Evolutionary conservation across 35 echinoderm and acorn worm genomes (phyloP), one percentile per base, ranked within the genome.

Genomic region (Anneissia japonica): DNA sequence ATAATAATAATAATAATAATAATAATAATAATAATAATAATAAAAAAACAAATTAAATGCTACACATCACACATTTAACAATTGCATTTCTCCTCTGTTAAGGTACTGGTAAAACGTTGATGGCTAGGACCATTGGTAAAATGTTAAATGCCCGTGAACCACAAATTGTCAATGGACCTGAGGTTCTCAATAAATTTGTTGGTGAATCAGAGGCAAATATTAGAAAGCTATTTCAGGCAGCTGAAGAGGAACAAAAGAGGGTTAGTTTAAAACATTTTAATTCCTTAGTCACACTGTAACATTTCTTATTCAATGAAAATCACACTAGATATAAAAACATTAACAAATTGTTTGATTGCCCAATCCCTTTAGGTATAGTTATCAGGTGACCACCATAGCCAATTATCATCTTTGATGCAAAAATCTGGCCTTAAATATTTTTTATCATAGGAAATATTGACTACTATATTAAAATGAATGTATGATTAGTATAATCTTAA

Each of bases 181-280:
- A 99, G 79, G 93, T 99, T 34, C 92, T 99, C 16, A 99, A 99
- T 75, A 99, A 99, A 79, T 99, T 91, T 89, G 96, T 99, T 31
- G 96, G 96, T 31, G 96, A 99, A 84, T 99, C 96, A 6, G 92
- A 99, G 35, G 92, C 96, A 31, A 99, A 99, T 79, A 94, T 99
- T 79, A 88, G 96, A 34, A 99, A 99, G 46, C 86, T 99, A 37
- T 99, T 99, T 87, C 83, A 82, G 29, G 92, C 92, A 83, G 96
- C 96, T 78, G 96, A 99, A 82, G 96, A 99, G 38, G 96, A 99
- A 82, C 96, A 99, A 76, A 99, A 94, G 77, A 91, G 89, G 73
- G 95, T 93, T 72, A 93, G 84, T 37, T 37, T 13, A 3, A 30
- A 23, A 13, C 3, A 36, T 21, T 34, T 76, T 76, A 9, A 10